Evolutionary conservation across 2,888 invertebrate genomes (phyloP).

Genomic region (Alloscopus bannaensis): DNA sequence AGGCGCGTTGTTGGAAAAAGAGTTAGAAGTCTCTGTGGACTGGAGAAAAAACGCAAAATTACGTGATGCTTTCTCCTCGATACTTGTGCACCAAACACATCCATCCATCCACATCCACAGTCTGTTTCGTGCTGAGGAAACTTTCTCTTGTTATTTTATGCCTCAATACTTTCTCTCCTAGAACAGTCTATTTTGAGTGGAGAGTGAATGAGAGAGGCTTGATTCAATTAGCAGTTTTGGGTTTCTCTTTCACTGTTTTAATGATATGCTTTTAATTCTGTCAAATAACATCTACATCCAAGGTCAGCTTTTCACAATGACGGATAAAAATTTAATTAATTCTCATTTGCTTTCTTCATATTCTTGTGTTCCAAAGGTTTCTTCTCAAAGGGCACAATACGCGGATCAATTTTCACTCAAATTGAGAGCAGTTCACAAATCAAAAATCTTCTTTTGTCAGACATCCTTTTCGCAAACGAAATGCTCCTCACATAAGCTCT

Average conservation of each 20-base stretch:
- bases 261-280: too few relatives aligned
- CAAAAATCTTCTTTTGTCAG: too few relatives aligned
- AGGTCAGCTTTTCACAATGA: too few relatives aligned
- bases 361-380: neutral
- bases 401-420: too few relatives aligned
- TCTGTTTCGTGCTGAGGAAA: neutral
- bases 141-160: neutral
- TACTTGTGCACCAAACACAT: neutral
- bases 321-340: constrained; percentile 41
- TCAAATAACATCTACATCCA: too few relatives aligned
- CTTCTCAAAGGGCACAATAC: too few relatives aligned
- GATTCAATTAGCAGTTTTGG: neutral
- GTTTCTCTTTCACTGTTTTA: neutral
- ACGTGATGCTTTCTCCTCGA: neutral
- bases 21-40: neutral
- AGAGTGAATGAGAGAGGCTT: neutral
- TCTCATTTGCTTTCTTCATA: constrained; percentile 22
- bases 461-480: too few relatives aligned
- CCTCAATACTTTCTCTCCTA: neutral
- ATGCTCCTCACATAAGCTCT: too few relatives aligned
- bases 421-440: too few relatives aligned
- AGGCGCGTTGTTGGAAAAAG: neutral
- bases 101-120: neutral
- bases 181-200: neutral
- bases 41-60: neutral